Percentiles rank a stretch among this genome's conserved stretches.
These are phyloP conservation scores for Yponomeuta malinellus DNA, from an alignment of 2,888 invertebrate genomes.

Conservation along the genomic window DNA sequence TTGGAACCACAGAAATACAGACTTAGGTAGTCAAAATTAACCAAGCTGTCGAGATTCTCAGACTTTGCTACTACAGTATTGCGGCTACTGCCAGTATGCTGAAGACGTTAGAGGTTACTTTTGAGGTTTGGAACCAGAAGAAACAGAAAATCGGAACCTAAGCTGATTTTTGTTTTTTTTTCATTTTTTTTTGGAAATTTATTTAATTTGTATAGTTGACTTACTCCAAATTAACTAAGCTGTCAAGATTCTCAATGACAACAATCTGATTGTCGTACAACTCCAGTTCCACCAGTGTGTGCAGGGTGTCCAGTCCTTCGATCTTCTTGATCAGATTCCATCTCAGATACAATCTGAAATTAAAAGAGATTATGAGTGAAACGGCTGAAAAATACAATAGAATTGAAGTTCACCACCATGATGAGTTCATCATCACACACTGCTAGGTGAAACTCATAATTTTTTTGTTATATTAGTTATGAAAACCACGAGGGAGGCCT, in stretches of 20 bases:
- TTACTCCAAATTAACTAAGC: constrained; percentile 92
- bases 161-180: too few relatives aligned
- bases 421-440: background rate
- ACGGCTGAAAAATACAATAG: too few relatives aligned
- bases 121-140: too few relatives aligned
- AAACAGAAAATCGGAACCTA: too few relatives aligned
- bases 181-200: background rate
- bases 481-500: too few relatives aligned
- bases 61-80: too few relatives aligned
- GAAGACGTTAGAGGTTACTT: too few relatives aligned
- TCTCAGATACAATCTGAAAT: constrained; percentile 82
- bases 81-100: too few relatives aligned
- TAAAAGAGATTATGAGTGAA: constrained; percentile 9
- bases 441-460: background rate
- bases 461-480: background rate
- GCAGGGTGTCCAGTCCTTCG: constrained; percentile 87
- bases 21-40: too few relatives aligned
- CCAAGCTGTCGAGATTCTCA: too few relatives aligned
- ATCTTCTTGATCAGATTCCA: constrained; percentile 98
- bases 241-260: constrained; percentile 91
- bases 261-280: constrained; percentile 98
- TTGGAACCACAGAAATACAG: too few relatives aligned
- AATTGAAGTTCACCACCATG: too few relatives aligned
- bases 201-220: constrained; percentile 37
- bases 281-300: constrained; percentile 90